Base-by-base conservation (phyloP, 2,113 vertebrate genomes). In the Calidris pugnax region DNA sequence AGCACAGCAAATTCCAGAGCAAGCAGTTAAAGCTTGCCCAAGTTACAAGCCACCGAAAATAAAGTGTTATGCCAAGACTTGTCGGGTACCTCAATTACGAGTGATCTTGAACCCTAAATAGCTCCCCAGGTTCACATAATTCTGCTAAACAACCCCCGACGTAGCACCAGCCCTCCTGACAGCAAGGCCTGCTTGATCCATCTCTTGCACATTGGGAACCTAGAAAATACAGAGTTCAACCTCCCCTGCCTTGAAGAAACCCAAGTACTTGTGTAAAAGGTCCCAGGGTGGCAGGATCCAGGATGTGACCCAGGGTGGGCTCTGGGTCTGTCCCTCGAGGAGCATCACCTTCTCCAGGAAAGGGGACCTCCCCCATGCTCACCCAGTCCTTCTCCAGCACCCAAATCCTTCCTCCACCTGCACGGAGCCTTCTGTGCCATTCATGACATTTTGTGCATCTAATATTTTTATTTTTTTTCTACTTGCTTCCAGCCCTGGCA, bases 261-360 rank as follows among this genome's bases (percentile, higher is more conserved):
- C 5, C 47, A 3, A 10, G 0, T 0, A 7, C 3, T 11, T 1
- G 6, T 1, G 27, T 4, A 3, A 33, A 86, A 33, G 17, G 6
- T 12, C 19, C 45, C 0, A 3, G 9, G 13, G 7, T 17, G 67
- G 22, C 30, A 53, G 74, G 32, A 45, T 15, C 37, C 63, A n/a
- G 68, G 87, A n/a, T 1, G 1, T 0, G 24, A 13, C 66, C 66
- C 37, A 4, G 37, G 53, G 55, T 30, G 27, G 62, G 71, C 62
- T 79, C 50, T 4, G 45, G 67, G 8, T 51, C 57, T 19, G 9
- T 9, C n/a, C 15, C 55, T 11, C 10, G 1, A 30, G 72, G 14
- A 48, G 6, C 45, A 37, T 43, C 64, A 51, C 13, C 41, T 4
- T 28, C 64, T 24, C 11, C 0, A 1, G 30, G 22, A 12, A 43